phyloP scores from a whole-genome alignment of 1,140 invertebrate species.

The Caligus rogercresseyi region DNA sequence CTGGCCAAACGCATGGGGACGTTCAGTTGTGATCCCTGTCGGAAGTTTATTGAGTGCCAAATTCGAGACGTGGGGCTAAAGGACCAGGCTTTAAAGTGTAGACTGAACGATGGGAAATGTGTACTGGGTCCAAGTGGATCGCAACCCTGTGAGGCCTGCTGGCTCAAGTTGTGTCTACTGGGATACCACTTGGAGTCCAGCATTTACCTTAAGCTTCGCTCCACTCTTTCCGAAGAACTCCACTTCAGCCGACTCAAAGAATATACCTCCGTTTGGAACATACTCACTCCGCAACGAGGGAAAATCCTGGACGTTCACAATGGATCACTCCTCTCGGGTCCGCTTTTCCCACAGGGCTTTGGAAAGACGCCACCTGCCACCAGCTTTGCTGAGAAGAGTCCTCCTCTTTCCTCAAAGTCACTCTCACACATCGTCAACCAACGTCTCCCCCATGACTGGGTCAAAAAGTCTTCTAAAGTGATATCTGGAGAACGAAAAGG shows the following conservation, averaged over 20 bases:
- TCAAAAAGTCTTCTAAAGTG: constrained; percentile 6
- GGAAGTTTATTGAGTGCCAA: constrained; percentile 51
- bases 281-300: not conserved
- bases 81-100: not conserved
- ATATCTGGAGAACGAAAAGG: constrained; percentile 4
- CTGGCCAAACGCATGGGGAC: constrained; percentile 65
- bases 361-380: not conserved
- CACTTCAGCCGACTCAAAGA: constrained; percentile 25
- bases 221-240: constrained; percentile 35
- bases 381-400: not conserved
- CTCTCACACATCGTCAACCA: not conserved
- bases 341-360: constrained; percentile 8
- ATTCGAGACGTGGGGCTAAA: constrained; percentile 21
- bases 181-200: constrained; percentile 46
- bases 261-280: not conserved
- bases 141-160: constrained; percentile 52
- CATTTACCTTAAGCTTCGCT: constrained; percentile 23
- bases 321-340: not conserved
- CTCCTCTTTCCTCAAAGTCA: not conserved
- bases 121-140: not conserved
- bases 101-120: not conserved
- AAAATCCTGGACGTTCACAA: constrained; percentile 7
- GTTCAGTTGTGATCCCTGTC: constrained; percentile 60
- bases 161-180: constrained; percentile 61
- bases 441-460: constrained; percentile 7